Evolutionary conservation across 2,113 vertebrate species (phyloP).

Genomic region (Catharus fuscescens): DNA sequence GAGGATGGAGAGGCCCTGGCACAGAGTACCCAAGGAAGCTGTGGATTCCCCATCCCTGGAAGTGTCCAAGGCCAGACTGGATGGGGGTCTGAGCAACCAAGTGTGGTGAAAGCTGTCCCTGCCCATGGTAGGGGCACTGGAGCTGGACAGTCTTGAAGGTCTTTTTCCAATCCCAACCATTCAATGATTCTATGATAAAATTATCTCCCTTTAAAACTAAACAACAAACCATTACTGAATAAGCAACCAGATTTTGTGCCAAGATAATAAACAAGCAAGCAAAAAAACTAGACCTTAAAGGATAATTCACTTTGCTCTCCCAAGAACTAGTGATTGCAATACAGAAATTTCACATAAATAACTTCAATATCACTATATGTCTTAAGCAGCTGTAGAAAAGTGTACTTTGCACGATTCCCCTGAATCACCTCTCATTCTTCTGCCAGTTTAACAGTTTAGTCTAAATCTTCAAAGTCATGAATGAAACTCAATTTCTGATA

Average conservation of each 20-base stretch:
- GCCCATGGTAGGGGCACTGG: neutral
- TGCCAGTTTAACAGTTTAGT: neutral
- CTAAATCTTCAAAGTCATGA: neutral
- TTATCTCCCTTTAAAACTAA: neutral
- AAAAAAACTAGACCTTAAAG: neutral
- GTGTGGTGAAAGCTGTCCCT: neutral
- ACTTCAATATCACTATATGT: neutral
- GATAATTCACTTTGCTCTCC: neutral
- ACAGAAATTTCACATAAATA: neutral
- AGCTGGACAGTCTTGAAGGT: neutral
- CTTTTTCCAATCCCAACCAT: neutral
- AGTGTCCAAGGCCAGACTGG: fast-evolving
- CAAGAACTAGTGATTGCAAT: neutral
- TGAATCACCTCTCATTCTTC: neutral
- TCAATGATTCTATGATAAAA: neutral
- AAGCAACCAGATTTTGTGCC: neutral
- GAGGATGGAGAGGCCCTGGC: neutral
- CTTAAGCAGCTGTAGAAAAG: neutral
- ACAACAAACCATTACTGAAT: neutral
- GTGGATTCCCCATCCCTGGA: neutral
- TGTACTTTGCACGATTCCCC: neutral
- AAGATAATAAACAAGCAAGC: neutral
- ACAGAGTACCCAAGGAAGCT: neutral
- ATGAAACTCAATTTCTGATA: neutral
- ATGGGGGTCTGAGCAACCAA: neutral